Base-by-base conservation (phyloP, 2,888 invertebrate genomes). In the Ariolimax columbianus region DNA sequence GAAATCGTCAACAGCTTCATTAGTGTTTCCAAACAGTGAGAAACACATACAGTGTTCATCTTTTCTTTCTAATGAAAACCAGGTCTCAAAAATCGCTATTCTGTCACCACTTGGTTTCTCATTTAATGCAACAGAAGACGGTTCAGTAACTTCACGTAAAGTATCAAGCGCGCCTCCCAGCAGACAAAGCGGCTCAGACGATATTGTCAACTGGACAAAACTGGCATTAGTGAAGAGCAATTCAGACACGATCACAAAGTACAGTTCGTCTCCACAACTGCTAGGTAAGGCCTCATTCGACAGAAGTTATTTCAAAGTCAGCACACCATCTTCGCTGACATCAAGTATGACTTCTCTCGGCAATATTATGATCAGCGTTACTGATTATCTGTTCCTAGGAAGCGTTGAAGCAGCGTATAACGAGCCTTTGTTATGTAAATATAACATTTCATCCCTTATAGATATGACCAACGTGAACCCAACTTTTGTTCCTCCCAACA, bases 381-480 rank as follows among this genome's bases (percentile, higher is more conserved):
- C 91, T 26, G 92, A 92, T 43, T 93, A 91, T 85, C 84, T 95
- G 63, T 94, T 92, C 89, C 89, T 94, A 36, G 94, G 95, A 9
- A 94, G 93, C 79, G 90, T 94, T 26, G 94, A 94, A 84, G 92
- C 94, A 0, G 94, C 94, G 1, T 93, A 93, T 87, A 94, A 94
- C 88, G 93, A 94, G 85, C 93, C 93, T 23, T 89, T 95, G 19
- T 90, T 95, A 33, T 95, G 95, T 89, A 92, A 93, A 30, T 89
- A 94, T 33, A 91, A 93, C 81, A 94, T 95, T 80, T 93, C 94
- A 84, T 93, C 94, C 40, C 89, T 95, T n/a, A 92, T 95, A 14
- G 95, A 95, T 88, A 91, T 95, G 66, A 93, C 92, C 77, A 92
- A 93, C 84, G 89, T 91, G 23, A 90, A 88, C 14, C 86, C 91